These are phyloP conservation scores for Lasioglossum pauxillum DNA, from an alignment of 2,888 invertebrate genomes.

Conservation along the genomic window DNA sequence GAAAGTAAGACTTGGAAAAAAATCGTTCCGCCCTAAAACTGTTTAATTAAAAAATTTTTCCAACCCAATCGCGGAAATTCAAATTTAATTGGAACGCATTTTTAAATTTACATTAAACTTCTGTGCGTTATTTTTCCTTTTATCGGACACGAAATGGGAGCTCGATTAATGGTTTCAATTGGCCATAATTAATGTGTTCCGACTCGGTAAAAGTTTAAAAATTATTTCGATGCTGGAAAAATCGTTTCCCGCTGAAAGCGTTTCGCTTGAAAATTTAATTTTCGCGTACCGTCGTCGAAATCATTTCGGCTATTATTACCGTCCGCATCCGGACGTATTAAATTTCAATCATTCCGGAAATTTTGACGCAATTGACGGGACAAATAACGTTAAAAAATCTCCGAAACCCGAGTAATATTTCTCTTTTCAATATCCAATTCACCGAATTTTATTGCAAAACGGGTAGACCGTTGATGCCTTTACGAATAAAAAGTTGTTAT, in stretches of 20 bases:
- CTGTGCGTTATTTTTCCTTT: neutral
- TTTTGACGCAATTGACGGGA: neutral
- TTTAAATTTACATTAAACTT: neutral
- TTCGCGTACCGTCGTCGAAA: neutral
- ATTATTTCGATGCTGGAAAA: neutral
- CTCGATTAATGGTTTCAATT: neutral
- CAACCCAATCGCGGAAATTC: neutral
- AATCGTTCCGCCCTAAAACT: neutral
- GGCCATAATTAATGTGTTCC: neutral
- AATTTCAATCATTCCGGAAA: neutral
- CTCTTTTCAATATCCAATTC: neutral
- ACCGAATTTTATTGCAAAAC: neutral
- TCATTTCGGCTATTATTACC: slow-evolving; percentile 14
- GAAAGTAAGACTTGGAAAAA: neutral
- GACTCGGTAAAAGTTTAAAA: neutral
- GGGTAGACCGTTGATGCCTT: neutral
- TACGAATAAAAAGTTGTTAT: neutral
- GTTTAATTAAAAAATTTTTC: neutral
- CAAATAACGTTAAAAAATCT: slow-evolving; percentile 1
- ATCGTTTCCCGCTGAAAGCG: neutral
- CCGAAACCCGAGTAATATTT: neutral
- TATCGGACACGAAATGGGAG: neutral
- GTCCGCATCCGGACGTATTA: neutral
- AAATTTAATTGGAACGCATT: neutral
- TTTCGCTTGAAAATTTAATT: neutral